Evolutionary conservation across 1,140 invertebrate genomes (phyloP).

Genomic region (Phymastichus coffea): DNA sequence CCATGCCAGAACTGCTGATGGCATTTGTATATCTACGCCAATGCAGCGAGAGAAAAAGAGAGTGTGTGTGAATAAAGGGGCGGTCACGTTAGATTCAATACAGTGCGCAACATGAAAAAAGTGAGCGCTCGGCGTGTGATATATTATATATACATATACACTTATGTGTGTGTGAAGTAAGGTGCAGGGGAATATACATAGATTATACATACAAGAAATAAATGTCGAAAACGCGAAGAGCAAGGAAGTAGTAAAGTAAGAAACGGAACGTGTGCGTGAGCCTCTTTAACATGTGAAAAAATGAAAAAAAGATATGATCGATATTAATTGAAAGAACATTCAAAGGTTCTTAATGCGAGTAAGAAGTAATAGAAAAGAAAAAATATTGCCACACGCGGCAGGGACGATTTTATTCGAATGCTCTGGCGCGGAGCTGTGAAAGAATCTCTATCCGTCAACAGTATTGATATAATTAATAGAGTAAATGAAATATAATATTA

Average conservation of each 20-base stretch:
- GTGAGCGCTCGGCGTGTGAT: constrained; percentile 20
- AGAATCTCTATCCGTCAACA: constrained; percentile 60
- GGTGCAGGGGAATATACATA: constrained; percentile 24
- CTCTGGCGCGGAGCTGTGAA: constrained; percentile 53
- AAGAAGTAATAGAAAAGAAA: constrained; percentile 24
- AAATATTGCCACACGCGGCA: constrained; percentile 43
- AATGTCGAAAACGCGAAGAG: constrained; percentile 18
- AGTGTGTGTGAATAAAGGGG: too few relatives aligned
- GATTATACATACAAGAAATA: constrained; percentile 24
- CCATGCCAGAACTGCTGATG: constrained; percentile 10
- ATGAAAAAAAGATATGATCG: constrained; percentile 21
- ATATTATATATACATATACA: constrained; percentile 10
- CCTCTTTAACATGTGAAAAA: constrained; percentile 29
- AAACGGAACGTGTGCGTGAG: constrained; percentile 24
- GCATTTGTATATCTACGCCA: not conserved
- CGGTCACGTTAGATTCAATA: constrained; percentile 15
- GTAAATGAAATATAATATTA: constrained; percentile 56
- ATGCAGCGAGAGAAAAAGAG: not conserved
- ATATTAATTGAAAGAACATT: constrained; percentile 14
- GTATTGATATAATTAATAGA: constrained; percentile 59
- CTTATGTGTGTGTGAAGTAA: constrained; percentile 2
- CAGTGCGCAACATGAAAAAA: constrained; percentile 21
- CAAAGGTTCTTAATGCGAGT: constrained; percentile 22
- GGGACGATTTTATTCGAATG: constrained; percentile 42
- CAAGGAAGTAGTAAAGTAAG: constrained; percentile 14